A percentile compares a stretch with the other conserved stretches of the same genome.
phyloP scores from a whole-genome alignment of 2,797 vertebrate genomes.

The Enteromius trimaculatus region DNA sequence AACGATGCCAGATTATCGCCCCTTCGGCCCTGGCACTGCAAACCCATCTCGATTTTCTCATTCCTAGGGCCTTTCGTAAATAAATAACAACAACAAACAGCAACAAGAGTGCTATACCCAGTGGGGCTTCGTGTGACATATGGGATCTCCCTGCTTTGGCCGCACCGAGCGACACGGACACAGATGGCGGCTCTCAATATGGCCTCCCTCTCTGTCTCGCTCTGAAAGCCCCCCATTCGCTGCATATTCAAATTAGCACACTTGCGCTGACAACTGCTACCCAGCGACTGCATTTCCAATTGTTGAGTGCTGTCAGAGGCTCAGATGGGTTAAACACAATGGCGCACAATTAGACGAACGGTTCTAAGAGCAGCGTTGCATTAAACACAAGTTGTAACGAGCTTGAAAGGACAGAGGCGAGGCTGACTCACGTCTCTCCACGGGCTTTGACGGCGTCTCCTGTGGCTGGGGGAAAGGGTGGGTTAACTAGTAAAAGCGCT shows the following conservation, averaged over 20 bases:
- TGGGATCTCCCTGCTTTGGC: constrained; percentile 66
- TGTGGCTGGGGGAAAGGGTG: constrained; percentile 43
- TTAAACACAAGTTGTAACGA: constrained; percentile 64
- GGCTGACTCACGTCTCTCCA: constrained; percentile 68
- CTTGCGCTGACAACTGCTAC: constrained; percentile 45
- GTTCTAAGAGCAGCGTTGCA: constrained; percentile 52
- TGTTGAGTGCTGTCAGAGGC: constrained; percentile 62
- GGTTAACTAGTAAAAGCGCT: constrained; percentile 62
- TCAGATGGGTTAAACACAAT: constrained; percentile 71
- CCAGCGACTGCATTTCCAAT: constrained; percentile 44
- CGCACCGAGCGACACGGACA: constrained; percentile 55
- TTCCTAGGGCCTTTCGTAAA: constrained; percentile 65
- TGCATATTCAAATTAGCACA: constrained; percentile 48
- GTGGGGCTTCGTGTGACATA: constrained; percentile 63
- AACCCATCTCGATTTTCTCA: constrained; percentile 18
- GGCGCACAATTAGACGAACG: constrained; percentile 67
- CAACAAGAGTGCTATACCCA: constrained; percentile 67
- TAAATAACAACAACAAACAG: constrained; percentile 77
- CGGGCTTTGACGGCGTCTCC: constrained; percentile 68
- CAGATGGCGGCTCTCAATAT: constrained; percentile 66
- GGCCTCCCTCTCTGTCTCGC: constrained; percentile 42
- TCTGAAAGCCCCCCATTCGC: constrained; percentile 43
- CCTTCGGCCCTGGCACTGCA: constrained; percentile 58
- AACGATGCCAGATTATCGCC: constrained; percentile 51
- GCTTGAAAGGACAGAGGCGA: constrained; percentile 43